These are phyloP conservation scores for Carabus problematicus DNA, from an alignment of 2,888 invertebrate species.

Conservation along the genomic window DNA sequence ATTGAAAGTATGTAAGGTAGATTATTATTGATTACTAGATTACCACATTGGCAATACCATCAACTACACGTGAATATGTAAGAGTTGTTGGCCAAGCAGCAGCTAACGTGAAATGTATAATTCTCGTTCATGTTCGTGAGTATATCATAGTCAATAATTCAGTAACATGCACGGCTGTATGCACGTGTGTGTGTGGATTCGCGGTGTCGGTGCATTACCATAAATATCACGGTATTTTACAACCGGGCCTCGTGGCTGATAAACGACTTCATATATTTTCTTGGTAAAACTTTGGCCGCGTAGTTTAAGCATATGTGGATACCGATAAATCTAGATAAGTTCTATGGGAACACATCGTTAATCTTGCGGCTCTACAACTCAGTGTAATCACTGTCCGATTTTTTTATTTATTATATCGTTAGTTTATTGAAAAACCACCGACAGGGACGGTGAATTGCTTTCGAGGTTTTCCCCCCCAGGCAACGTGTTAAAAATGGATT, in stretches of 20 bases:
- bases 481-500: slow-evolving; percentile 20
- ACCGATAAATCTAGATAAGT: slow-evolving; percentile 40
- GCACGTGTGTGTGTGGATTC: background rate
- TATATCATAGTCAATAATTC: slow-evolving; percentile 37
- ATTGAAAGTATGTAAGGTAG: too few relatives aligned
- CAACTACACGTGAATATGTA: too few relatives aligned
- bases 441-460: slow-evolving; percentile 16
- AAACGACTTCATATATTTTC: slow-evolving; percentile 32
- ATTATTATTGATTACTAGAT: too few relatives aligned
- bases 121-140: background rate
- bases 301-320: slow-evolving; percentile 40
- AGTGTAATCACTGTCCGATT: slow-evolving; percentile 24
- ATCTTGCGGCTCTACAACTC: slow-evolving; percentile 8
- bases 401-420: slow-evolving; percentile 40
- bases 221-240: slow-evolving; percentile 24
- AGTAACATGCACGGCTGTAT: background rate
- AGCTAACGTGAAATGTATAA: too few relatives aligned
- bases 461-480: slow-evolving; percentile 1
- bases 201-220: slow-evolving; percentile 31
- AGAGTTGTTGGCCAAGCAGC: too few relatives aligned
- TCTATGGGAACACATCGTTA: slow-evolving; percentile 38
- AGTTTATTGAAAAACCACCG: slow-evolving; percentile 31
- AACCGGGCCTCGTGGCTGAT: slow-evolving; percentile 10
- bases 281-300: slow-evolving; percentile 32
- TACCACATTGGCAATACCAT: too few relatives aligned